Evolutionary conservation across 1,140 invertebrate species (phyloP).

Genomic region (Stenopsyche tienmushanensis): DNA sequence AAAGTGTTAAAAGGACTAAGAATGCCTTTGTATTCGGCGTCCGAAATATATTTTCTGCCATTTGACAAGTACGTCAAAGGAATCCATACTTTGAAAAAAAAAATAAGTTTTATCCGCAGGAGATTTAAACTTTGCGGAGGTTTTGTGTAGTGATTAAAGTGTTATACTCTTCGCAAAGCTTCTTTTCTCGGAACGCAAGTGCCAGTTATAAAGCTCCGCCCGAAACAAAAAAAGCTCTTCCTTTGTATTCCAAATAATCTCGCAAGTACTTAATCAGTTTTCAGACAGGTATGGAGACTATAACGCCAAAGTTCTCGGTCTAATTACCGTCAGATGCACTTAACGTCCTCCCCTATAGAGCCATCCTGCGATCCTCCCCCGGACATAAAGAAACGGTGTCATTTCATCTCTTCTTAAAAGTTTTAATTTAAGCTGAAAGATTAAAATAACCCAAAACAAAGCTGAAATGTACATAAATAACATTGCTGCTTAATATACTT

Average conservation of each 20-base stretch:
- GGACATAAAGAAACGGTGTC: constrained; percentile 9
- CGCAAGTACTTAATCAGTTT: constrained; percentile 25
- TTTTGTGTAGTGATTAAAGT: too few relatives aligned
- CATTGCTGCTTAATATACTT: background rate
- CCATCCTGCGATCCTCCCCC: background rate
- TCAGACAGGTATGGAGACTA: constrained; percentile 22
- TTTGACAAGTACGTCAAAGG: too few relatives aligned
- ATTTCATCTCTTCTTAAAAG: constrained; percentile 32
- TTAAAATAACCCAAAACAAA: background rate
- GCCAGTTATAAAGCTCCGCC: too few relatives aligned
- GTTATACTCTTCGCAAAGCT: too few relatives aligned
- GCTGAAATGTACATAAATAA: background rate
- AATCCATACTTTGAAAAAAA: too few relatives aligned
- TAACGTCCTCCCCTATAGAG: constrained; percentile 19
- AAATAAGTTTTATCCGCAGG: too few relatives aligned
- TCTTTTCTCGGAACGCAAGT: too few relatives aligned
- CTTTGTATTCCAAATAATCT: constrained; percentile 20
- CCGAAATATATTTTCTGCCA: too few relatives aligned
- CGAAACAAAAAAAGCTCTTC: too few relatives aligned
- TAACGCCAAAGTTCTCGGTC: constrained; percentile 22
- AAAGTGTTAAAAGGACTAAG: too few relatives aligned
- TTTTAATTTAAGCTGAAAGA: constrained; percentile 27
- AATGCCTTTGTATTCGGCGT: too few relatives aligned
- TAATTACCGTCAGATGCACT: constrained; percentile 33
- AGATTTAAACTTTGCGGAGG: too few relatives aligned